Evolutionary conservation across 53 echinoderm and acorn worm genomes (phyloP).

Genomic region (Apostichopus leukothele): DNA sequence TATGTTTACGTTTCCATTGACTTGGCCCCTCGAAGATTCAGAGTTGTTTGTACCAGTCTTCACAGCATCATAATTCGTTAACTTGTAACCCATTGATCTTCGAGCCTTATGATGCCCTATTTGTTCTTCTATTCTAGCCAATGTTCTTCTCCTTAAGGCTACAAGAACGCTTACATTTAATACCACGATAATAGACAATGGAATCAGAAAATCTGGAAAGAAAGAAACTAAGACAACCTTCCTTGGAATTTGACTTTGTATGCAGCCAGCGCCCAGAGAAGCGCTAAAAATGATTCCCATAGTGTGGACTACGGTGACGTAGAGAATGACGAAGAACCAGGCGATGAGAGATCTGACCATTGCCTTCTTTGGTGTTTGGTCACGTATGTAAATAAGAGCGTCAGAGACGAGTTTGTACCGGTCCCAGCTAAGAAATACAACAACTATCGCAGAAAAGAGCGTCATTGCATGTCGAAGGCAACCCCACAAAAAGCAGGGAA

Average conservation of each 20-base stretch:
- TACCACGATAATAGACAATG: constrained; percentile 10
- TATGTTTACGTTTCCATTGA: not conserved
- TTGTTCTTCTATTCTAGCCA: constrained; percentile 2
- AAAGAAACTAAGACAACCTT: constrained; percentile 1
- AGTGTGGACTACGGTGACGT: not conserved
- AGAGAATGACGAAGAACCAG: not conserved
- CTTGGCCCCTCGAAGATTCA: not conserved
- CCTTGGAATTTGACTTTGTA: not conserved
- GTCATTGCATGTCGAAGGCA: constrained; percentile 4
- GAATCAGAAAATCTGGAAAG: constrained; percentile 37
- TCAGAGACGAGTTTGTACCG: constrained; percentile 43
- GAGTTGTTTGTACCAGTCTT: too few species aligned
- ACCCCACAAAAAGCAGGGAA: constrained; percentile 38
- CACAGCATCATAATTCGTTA: too few species aligned
- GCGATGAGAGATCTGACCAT: not conserved
- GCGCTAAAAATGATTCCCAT: not conserved
- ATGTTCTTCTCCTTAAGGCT: not conserved
- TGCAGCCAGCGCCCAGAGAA: not conserved
- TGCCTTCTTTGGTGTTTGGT: constrained; percentile 40
- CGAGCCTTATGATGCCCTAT: not conserved
- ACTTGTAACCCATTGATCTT: not conserved
- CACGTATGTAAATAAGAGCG: constrained; percentile 20
- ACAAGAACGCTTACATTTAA: constrained; percentile 10
- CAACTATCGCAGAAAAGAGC: constrained; percentile 9
- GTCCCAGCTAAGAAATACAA: constrained; percentile 26